Evolutionary conservation across 2,888 invertebrate genomes (phyloP).

Genomic region (Pyralis farinalis): DNA sequence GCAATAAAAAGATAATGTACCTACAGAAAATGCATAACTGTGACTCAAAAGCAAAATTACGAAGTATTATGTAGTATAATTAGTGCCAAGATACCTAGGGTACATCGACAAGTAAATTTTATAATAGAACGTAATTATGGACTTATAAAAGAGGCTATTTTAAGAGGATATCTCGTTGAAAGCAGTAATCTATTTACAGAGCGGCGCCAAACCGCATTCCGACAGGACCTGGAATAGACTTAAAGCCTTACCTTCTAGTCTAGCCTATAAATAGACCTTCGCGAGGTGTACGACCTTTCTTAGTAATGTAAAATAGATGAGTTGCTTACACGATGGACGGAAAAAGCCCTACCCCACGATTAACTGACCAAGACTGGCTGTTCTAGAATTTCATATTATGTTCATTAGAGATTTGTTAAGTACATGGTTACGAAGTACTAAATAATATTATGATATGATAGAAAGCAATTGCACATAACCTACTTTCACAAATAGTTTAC

Average conservation of each 20-base stretch:
- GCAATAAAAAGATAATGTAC: too few species aligned
- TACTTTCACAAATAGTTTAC: slow-evolving; percentile 64
- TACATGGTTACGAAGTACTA: too few species aligned
- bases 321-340: slow-evolving; percentile 20
- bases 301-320: slow-evolving; percentile 49
- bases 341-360: slow-evolving; percentile 20
- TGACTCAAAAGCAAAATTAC: too few species aligned
- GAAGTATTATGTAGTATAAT: too few species aligned
- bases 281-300: slow-evolving; percentile 44
- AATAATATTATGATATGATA: background rate
- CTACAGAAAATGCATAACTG: too few species aligned
- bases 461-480: slow-evolving; percentile 36
- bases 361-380: too few species aligned
- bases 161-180: slow-evolving; percentile 38
- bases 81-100: too few species aligned
- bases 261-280: slow-evolving; percentile 56
- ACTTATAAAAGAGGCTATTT: slow-evolving; percentile 29
- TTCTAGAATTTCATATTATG: too few species aligned
- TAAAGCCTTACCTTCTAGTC: slow-evolving; percentile 58
- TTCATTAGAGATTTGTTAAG: too few species aligned
- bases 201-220: slow-evolving; percentile 75
- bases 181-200: slow-evolving; percentile 60
- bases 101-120: too few species aligned
- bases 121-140: slow-evolving; percentile 10
- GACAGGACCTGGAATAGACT: slow-evolving; percentile 59